phyloP scores from a whole-genome alignment of 2,113 vertebrate genomes.

The Tragulus kanchil region DNA sequence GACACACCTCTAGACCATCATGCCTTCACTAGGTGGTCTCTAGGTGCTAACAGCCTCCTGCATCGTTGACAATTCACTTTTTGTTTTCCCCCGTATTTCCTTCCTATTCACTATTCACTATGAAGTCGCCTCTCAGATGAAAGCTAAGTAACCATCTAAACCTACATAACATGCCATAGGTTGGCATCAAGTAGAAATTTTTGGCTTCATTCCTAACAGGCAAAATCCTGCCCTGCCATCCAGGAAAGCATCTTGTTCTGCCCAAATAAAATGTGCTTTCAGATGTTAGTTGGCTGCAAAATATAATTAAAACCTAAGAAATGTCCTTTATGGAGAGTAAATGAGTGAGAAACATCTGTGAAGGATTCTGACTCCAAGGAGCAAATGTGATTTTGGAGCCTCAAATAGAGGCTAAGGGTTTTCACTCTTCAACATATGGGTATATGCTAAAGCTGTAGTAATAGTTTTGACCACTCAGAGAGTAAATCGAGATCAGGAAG shows the following conservation, averaged over 20 bases:
- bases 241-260: not conserved
- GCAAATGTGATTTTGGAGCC: not conserved
- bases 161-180: no score
- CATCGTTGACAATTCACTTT: no score
- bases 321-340: not conserved
- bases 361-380: no score
- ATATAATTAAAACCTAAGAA: not conserved
- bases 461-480: not conserved
- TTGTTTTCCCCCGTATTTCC: not conserved
- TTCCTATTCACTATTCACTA: not conserved
- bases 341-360: not conserved
- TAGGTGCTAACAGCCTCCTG: not conserved
- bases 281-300: not conserved
- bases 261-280: not conserved
- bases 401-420: not conserved
- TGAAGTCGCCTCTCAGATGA: not conserved
- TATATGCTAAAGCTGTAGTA: not conserved
- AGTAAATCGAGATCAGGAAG: not conserved
- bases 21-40: not conserved
- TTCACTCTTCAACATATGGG: not conserved
- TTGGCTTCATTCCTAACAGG: not conserved
- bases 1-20: rapidly evolving
- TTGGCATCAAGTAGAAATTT: not conserved
- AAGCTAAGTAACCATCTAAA: not conserved
- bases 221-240: not conserved